Evolutionary conservation across 2,797 vertebrate species (phyloP), one percentile per base, ranked within the genome.

Genomic region (Lateolabrax maculatus): DNA sequence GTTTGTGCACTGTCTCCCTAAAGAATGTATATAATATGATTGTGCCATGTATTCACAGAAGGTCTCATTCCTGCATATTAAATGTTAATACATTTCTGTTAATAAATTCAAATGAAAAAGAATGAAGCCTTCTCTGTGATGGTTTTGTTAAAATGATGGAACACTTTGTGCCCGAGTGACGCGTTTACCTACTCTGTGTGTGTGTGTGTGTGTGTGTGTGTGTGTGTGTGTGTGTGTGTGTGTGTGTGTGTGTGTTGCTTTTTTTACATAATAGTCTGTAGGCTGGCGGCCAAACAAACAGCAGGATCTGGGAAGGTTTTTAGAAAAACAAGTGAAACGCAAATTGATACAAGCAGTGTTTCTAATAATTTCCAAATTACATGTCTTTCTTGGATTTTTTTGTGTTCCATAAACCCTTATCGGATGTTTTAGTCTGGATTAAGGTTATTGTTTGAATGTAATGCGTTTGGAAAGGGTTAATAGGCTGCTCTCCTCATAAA

Each of bases 31-130:
- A 97, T 97, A 97, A 95, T 90, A 93, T 94, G 93, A 95, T 94
- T 93, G 96, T 98, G 96, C 97, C 96, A 96, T 97, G 96, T 97
- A 95, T 95, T 95, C 96, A 96, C 96, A 92, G 89, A 95, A 94
- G 92, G 90, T 93, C 94, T 95, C 95, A 96, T 96, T 97, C 91
- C 91, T 91, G 85, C 92, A 91, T 93, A 93, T 87, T 94, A 91
- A 93, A 94, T 95, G 94, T 94, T 94, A 83, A 94, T 94, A 94
- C 34, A 90, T 90, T 95, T 95, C 93, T 96, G 95, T 95, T 94
- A 97, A 97, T 97, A 98, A 96, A 97, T 87, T 81, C 77, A 89
- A 90, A 76, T 58, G 58, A 81, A 90, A 68, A 83, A 72, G 10
- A 58, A 25, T 2, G 7, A 34, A 19, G 44, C 8, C 34, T 36